These are phyloP conservation scores for Drosophila eugracilis DNA, from an alignment of 1,140 invertebrate species.

Conservation along the genomic window DNA sequence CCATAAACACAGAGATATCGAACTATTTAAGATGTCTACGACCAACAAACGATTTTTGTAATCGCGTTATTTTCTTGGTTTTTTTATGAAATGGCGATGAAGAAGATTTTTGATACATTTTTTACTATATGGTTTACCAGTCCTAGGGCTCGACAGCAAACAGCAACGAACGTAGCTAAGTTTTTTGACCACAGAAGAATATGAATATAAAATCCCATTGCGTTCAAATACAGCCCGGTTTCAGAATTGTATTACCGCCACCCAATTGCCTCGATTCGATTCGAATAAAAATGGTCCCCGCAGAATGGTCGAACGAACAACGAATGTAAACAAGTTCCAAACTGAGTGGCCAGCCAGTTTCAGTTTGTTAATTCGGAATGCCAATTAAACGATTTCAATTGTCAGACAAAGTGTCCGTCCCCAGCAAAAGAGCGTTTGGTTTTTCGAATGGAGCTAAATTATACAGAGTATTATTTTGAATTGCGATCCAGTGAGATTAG, in stretches of 20 bases:
- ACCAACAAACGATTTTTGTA: conserved; percentile 56
- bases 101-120: conserved; percentile 49
- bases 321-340: conserved; percentile 47
- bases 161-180: conserved; percentile 41
- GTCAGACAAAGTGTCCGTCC: conserved; percentile 64
- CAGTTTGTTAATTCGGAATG: conserved; percentile 57
- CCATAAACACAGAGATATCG: conserved; percentile 46
- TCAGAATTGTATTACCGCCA: conserved; percentile 24
- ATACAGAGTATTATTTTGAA: conserved; percentile 67
- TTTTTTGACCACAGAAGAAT: conserved; percentile 14
- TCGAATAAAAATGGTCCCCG: conserved; percentile 1
- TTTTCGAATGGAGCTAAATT: conserved; percentile 42
- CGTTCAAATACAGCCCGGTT: conserved; percentile 38
- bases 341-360: conserved; percentile 47
- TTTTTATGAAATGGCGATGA: conserved; percentile 35
- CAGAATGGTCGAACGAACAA: conserved; percentile 42
- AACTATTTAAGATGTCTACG: conserved; percentile 54
- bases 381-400: conserved; percentile 53
- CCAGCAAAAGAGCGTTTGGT: conserved; percentile 50
- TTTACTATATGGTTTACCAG: conserved; percentile 50
- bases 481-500: conserved; percentile 60
- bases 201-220: conserved; percentile 1
- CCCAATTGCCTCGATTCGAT: conserved; percentile 25
- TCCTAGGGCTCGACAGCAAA: conserved; percentile 39
- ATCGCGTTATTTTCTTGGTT: conserved; percentile 40